Conservation (phyloP, 2,888 invertebrate species). For the Drosophila birchii region DNA sequence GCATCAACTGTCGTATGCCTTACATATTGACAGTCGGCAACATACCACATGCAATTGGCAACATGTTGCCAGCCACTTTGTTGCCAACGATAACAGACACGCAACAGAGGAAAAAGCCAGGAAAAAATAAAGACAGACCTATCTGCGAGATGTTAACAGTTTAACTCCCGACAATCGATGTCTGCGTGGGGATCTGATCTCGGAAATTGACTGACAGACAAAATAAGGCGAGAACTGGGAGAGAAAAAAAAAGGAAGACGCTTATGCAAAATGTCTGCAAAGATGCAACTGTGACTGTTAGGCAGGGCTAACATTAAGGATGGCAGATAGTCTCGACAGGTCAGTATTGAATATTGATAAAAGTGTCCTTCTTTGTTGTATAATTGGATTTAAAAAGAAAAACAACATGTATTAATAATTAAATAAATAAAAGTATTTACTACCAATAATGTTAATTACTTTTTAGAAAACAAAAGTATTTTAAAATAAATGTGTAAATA, state of each 20-base stretch:
- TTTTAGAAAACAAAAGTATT: too few species aligned
- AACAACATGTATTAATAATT: neutral
- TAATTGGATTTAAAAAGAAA: neutral
- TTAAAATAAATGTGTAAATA: too few species aligned
- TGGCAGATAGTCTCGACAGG: neutral
- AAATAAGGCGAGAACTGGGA: constrained; percentile 1
- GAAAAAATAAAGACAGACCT: neutral
- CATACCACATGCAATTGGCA: constrained; percentile 27
- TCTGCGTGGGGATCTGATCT: constrained; percentile 19
- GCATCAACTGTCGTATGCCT: neutral
- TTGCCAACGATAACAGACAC: constrained; percentile 38
- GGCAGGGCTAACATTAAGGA: constrained; percentile 1
- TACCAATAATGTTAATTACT: too few species aligned
- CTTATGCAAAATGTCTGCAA: neutral
- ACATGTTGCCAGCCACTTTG: constrained; percentile 48
- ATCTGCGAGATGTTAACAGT: constrained; percentile 41
- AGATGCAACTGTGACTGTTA: neutral
- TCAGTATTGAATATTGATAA: neutral
- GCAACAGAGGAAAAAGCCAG: constrained; percentile 10
- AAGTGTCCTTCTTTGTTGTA: neutral
- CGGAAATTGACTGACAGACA: constrained; percentile 40
- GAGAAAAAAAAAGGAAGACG: neutral
- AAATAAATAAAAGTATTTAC: neutral
- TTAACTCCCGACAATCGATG: constrained; percentile 28
- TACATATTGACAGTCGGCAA: constrained; percentile 36